Evolutionary conservation across 2,888 invertebrate genomes (phyloP).

Genomic region (Napeogenes inachia): DNA sequence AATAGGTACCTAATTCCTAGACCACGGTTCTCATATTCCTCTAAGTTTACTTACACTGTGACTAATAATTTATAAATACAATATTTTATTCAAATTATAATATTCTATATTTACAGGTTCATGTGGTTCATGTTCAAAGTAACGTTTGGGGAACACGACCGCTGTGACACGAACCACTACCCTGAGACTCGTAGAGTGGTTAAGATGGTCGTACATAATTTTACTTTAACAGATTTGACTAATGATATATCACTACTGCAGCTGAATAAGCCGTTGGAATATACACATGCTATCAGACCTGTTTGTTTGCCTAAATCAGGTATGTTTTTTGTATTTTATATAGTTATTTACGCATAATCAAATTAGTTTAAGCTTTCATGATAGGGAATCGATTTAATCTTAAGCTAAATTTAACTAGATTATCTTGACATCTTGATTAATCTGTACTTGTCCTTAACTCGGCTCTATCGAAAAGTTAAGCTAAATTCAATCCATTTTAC

Average conservation of each 20-base stretch:
- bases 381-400: too few relatives aligned
- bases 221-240: constrained; percentile 88
- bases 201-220: constrained; percentile 85
- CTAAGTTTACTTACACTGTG: not conserved
- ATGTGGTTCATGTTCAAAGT: constrained; percentile 95
- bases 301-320: constrained; percentile 84
- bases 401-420: too few relatives aligned
- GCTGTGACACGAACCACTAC: constrained; percentile 81
- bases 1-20: too few relatives aligned
- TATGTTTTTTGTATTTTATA: constrained; percentile 12
- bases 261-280: constrained; percentile 85
- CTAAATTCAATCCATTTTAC: too few relatives aligned
- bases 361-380: too few relatives aligned
- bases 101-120: constrained; percentile 73
- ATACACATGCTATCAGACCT: constrained; percentile 86
- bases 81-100: not conserved
- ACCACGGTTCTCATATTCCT: too few relatives aligned
- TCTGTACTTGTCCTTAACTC: too few relatives aligned
- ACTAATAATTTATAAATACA: too few relatives aligned
- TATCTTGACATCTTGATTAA: too few relatives aligned
- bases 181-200: constrained; percentile 85
- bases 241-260: constrained; percentile 89
- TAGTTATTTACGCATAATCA: too few relatives aligned
- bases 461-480: too few relatives aligned
- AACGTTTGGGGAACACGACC: constrained; percentile 91